Conservation (phyloP, 2,888 invertebrate species). For the Lamproptera curius region DNA sequence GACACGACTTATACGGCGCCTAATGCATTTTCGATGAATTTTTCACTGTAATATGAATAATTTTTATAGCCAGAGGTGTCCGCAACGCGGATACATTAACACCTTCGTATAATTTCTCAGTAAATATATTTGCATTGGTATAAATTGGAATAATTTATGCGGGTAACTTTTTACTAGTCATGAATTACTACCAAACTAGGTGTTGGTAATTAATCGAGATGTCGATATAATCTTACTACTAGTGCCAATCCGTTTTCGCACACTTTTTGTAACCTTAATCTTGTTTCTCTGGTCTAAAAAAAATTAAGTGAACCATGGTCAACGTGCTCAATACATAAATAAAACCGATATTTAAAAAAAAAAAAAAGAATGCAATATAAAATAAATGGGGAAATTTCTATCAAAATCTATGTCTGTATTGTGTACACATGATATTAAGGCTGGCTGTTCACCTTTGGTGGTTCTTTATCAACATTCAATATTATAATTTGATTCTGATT, state of each 20-base stretch:
- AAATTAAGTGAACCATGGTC: too few species aligned
- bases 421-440: too few species aligned
- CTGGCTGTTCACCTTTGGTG: too few species aligned
- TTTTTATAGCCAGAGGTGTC: not conserved
- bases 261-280: too few species aligned
- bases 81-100: not conserved
- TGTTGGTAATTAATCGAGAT: constrained; percentile 1
- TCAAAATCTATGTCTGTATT: too few species aligned
- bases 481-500: too few species aligned
- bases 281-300: too few species aligned
- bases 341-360: too few species aligned
- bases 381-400: too few species aligned
- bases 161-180: constrained; percentile 2
- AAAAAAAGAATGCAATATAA: too few species aligned
- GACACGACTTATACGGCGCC: not conserved
- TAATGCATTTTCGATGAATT: not conserved
- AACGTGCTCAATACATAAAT: too few species aligned
- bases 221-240: not conserved
- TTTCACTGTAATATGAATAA: not conserved
- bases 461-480: too few species aligned
- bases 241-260: not conserved
- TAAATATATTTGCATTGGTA: not conserved
- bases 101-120: not conserved
- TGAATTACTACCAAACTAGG: constrained; percentile 1
- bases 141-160: not conserved